Conservation (phyloP, 2,797 vertebrate species). For the Alca torda region DNA sequence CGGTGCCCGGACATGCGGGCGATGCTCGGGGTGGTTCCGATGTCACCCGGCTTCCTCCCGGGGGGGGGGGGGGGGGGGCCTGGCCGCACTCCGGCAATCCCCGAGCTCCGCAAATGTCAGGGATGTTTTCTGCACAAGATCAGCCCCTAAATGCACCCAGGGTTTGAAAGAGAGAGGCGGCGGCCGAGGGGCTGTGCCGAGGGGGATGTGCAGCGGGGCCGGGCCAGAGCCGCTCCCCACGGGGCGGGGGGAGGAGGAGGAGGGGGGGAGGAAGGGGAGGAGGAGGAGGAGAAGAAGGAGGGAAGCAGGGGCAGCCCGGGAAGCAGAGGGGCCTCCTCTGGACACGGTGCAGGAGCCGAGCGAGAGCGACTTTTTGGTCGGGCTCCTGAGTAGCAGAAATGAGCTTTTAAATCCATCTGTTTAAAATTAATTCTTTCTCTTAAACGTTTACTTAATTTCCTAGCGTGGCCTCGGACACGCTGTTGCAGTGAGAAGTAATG, state of each 20-base stretch:
- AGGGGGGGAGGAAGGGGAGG: background rate
- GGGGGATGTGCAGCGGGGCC: background rate
- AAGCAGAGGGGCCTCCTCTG: background rate
- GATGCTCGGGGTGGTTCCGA: background rate
- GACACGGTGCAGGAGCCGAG: background rate
- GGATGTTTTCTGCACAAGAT: conserved; percentile 82
- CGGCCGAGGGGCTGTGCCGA: background rate
- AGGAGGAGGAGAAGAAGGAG: too few species aligned
- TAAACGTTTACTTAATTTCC: background rate
- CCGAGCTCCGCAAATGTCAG: conserved; percentile 83
- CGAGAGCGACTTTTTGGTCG: too few species aligned
- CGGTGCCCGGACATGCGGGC: background rate
- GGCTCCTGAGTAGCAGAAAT: background rate
- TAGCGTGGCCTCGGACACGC: background rate
- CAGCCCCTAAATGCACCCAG: conserved; percentile 70
- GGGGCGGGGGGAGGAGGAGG: background rate
- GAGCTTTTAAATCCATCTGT: background rate
- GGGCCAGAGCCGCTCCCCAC: background rate
- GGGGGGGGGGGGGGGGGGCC: too few species aligned
- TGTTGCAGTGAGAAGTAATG: background rate
- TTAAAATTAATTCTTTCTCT: background rate
- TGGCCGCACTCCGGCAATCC: background rate
- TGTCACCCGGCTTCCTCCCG: background rate
- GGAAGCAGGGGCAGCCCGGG: background rate
- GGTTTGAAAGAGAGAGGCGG: background rate